Conservation (phyloP, 1,140 invertebrate genomes). For the Bombus vancouverensis region DNA sequence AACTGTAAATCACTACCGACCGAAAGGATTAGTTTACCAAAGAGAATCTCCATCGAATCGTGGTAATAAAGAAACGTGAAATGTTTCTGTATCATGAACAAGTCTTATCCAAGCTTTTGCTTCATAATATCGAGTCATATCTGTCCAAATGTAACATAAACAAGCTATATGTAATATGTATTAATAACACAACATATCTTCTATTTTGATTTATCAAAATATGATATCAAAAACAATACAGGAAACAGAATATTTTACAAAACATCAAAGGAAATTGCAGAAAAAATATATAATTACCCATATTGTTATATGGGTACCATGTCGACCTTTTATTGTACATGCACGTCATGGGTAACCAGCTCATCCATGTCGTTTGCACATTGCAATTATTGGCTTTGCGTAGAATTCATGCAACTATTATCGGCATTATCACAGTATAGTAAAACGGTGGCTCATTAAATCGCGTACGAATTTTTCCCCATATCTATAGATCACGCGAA, state of each 20-base stretch:
- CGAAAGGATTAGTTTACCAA: neutral
- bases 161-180: neutral
- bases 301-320: neutral
- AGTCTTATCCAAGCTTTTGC: neutral
- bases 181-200: too few relatives aligned
- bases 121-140: neutral
- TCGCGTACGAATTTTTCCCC: slow-evolving; percentile 23
- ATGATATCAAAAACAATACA: too few relatives aligned
- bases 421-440: neutral
- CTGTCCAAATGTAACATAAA: neutral
- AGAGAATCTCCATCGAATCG: neutral
- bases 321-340: neutral
- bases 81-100: neutral
- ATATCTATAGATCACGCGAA: slow-evolving; percentile 26
- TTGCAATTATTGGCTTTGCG: neutral
- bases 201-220: too few relatives aligned
- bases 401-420: neutral
- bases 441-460: slow-evolving; percentile 31
- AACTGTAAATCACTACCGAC: neutral
- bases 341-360: neutral
- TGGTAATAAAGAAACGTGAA: neutral
- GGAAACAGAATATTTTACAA: too few relatives aligned
- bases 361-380: neutral
- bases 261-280: too few relatives aligned
- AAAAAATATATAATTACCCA: neutral